These are phyloP conservation scores for Pachyrhynchus sulphureomaculatus DNA, from an alignment of 1,140 invertebrate species.

Conservation along the genomic window DNA sequence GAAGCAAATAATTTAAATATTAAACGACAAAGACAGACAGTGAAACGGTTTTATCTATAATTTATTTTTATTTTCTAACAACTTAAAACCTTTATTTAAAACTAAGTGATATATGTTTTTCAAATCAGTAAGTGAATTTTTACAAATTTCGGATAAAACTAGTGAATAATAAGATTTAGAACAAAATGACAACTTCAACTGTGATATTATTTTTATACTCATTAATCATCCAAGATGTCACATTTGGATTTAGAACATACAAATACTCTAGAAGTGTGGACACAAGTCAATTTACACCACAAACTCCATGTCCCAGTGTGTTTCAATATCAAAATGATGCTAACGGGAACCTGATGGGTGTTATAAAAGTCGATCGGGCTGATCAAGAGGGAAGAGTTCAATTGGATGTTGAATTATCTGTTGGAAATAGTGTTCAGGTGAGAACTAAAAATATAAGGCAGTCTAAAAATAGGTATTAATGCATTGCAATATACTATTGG, in stretches of 20 bases:
- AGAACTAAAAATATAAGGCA: too few species aligned
- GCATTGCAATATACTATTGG: too few species aligned
- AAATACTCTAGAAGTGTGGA: constrained; percentile 12
- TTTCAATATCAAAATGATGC: constrained; percentile 40
- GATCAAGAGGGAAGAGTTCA: constrained; percentile 21
- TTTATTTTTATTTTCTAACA: too few species aligned
- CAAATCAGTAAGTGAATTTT: too few species aligned
- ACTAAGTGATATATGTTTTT: too few species aligned
- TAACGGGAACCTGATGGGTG: constrained; percentile 35
- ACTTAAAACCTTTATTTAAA: too few species aligned
- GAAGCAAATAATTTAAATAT: too few species aligned
- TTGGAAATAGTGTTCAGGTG: constrained; percentile 42
- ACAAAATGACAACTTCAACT: constrained; percentile 1
- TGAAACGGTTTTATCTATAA: too few species aligned
- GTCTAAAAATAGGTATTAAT: too few species aligned
- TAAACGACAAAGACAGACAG: too few species aligned
- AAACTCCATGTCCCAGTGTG: constrained; percentile 39
- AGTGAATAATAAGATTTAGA: neutral
- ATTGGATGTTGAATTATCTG: constrained; percentile 39
- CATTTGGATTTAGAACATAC: neutral
- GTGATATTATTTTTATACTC: constrained; percentile 4
- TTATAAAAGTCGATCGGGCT: constrained; percentile 25
- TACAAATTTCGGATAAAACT: too few species aligned
- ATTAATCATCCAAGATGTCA: neutral
- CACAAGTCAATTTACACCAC: neutral